These are phyloP conservation scores for Cremastobaeus sp. DNA, from an alignment of 2,888 invertebrate genomes.

Conservation along the genomic window DNA sequence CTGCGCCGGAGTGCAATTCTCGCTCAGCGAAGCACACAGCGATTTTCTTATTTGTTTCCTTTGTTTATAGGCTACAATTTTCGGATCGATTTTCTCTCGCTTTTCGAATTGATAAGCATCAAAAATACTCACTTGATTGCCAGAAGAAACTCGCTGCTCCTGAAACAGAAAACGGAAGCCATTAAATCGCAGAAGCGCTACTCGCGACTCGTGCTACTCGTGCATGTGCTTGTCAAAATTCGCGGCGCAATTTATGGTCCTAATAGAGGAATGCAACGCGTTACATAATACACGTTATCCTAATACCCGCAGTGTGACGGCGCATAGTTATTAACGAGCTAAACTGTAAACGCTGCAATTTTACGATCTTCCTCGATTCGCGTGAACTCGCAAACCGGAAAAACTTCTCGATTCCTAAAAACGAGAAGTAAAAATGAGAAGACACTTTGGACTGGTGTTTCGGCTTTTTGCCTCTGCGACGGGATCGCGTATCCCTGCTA, in stretches of 20 bases:
- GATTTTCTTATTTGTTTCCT: too few relatives aligned
- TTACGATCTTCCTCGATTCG: constrained; percentile 65
- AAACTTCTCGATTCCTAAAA: constrained; percentile 63
- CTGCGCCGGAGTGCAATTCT: too few relatives aligned
- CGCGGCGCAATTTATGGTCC: neutral
- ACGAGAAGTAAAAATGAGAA: constrained; percentile 24
- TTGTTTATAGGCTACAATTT: too few relatives aligned
- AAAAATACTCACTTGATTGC: constrained; percentile 41
- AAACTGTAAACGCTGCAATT: constrained; percentile 44
- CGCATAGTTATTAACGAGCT: constrained; percentile 37
- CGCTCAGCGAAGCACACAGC: too few relatives aligned
- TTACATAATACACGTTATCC: constrained; percentile 36
- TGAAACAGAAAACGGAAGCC: constrained; percentile 33
- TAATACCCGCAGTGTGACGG: constrained; percentile 29
- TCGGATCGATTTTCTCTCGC: too few relatives aligned
- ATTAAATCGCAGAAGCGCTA: too few relatives aligned
- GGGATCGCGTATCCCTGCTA: constrained; percentile 39
- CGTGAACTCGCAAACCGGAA: constrained; percentile 67
- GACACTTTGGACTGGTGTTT: constrained; percentile 47
- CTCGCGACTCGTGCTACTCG: too few relatives aligned
- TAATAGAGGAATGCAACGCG: neutral
- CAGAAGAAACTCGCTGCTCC: constrained; percentile 36
- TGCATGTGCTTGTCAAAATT: neutral
- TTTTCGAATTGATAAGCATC: too few relatives aligned
- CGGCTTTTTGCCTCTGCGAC: constrained; percentile 39